Evolutionary conservation across 2,113 vertebrate species (phyloP).

Genomic region (Strigops habroptila): DNA sequence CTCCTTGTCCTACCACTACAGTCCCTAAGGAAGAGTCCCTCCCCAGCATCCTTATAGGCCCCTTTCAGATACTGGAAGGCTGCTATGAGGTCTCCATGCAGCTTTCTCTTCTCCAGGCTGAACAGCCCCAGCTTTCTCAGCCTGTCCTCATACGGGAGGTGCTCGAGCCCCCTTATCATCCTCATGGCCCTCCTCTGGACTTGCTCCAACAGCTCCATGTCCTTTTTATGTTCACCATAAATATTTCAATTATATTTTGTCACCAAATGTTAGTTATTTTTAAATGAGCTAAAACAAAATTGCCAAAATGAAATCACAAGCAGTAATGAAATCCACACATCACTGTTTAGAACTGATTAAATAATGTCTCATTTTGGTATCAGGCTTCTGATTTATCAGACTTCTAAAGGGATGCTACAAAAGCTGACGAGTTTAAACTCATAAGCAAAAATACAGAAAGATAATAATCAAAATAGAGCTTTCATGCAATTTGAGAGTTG

Average conservation of each 20-base stretch:
- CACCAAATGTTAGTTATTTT: background rate
- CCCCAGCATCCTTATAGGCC: too few species aligned
- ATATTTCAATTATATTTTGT: background rate
- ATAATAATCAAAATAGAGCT: background rate
- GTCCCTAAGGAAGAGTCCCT: too few species aligned
- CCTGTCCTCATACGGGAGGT: too few species aligned
- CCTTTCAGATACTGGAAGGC: too few species aligned
- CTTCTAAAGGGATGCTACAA: background rate
- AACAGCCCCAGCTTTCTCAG: too few species aligned
- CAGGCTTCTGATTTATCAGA: background rate
- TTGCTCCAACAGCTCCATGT: too few species aligned
- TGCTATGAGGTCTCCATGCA: too few species aligned
- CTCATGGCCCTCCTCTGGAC: too few species aligned
- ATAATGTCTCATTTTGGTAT: conserved; percentile 20
- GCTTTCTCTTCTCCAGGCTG: too few species aligned
- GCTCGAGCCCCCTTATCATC: too few species aligned
- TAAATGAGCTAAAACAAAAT: background rate
- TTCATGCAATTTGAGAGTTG: background rate
- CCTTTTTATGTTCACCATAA: background rate
- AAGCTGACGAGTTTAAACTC: conserved; percentile 18
- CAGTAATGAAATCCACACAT: conserved; percentile 29
- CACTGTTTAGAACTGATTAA: conserved; percentile 21
- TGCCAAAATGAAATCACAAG: conserved; percentile 1
- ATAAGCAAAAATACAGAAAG: background rate
- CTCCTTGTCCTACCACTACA: too few species aligned